Percentiles rank a stretch among this genome's conserved stretches.
phyloP scores from a whole-genome alignment of 2,797 vertebrate species.

The Neosilurus hyrtlii region DNA sequence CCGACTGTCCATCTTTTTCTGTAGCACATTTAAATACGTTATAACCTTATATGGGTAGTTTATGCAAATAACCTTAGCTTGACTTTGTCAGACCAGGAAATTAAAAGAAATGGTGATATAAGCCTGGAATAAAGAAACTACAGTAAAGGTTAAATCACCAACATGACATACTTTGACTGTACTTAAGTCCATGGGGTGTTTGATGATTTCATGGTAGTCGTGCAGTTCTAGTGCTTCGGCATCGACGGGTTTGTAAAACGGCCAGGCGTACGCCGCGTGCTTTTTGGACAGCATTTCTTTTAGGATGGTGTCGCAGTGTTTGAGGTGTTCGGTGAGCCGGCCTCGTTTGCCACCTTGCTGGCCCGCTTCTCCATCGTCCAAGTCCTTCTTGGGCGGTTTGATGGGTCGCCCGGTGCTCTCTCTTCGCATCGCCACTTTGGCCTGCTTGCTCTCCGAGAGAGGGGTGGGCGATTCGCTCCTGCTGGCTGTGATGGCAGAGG shows the following conservation, averaged over 20 bases:
- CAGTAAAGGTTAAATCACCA: too few species aligned
- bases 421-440: constrained; percentile 74
- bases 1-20: constrained; percentile 91
- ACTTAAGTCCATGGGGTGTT: constrained; percentile 96
- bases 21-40: constrained; percentile 57
- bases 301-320: constrained; percentile 86
- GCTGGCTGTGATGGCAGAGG: constrained; percentile 76
- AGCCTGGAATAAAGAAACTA: background rate
- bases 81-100: too few species aligned
- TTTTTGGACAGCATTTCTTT: constrained; percentile 94
- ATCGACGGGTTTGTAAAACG: constrained; percentile 93
- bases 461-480: constrained; percentile 74
- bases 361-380: constrained; percentile 74
- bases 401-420: constrained; percentile 76
- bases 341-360: constrained; percentile 72
- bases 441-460: constrained; percentile 75
- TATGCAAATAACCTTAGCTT: background rate
- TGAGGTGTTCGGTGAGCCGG: constrained; percentile 80
- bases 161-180: constrained; percentile 84
- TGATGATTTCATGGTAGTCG: constrained; percentile 97
- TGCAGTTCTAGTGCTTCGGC: constrained; percentile 86
- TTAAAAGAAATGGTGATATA: too few species aligned
- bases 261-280: constrained; percentile 89
- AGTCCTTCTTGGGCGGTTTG: constrained; percentile 77
- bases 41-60: background rate